Conservation (phyloP, 2,797 vertebrate species). For the Alectoris magna region DNA sequence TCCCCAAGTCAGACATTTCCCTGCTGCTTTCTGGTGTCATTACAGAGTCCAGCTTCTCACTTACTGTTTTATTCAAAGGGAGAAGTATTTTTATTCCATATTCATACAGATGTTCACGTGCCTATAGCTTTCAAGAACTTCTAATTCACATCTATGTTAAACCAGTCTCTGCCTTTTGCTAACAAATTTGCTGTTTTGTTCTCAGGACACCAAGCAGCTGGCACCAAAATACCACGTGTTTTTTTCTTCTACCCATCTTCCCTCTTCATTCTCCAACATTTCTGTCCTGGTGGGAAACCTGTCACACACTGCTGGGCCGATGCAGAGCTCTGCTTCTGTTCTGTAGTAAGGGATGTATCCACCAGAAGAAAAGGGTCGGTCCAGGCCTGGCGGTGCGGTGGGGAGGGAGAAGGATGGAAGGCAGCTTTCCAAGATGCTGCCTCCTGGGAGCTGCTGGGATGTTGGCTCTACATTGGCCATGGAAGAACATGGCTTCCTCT, state of each 20-base stretch:
- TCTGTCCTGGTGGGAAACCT: fast-evolving
- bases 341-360: slow-evolving; percentile 58
- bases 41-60: background rate
- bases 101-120: background rate
- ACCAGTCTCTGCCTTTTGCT: background rate
- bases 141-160: fast-evolving
- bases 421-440: background rate
- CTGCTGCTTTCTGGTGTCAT: background rate
- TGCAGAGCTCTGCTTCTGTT: slow-evolving; percentile 30
- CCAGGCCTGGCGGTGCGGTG: fast-evolving
- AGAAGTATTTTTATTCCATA: background rate
- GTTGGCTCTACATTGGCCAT: background rate
- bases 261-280: background rate
- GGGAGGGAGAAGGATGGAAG: background rate
- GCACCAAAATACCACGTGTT: background rate
- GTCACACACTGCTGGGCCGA: background rate
- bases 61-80: background rate
- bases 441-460: background rate
- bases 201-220: slow-evolving; percentile 22
- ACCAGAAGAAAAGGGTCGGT: background rate
- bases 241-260: background rate
- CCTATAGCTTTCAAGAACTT: background rate
- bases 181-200: background rate
- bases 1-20: background rate
- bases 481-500: background rate